Base-by-base conservation (phyloP, 2,113 vertebrate species). In the Tachysurus vachellii region DNA sequence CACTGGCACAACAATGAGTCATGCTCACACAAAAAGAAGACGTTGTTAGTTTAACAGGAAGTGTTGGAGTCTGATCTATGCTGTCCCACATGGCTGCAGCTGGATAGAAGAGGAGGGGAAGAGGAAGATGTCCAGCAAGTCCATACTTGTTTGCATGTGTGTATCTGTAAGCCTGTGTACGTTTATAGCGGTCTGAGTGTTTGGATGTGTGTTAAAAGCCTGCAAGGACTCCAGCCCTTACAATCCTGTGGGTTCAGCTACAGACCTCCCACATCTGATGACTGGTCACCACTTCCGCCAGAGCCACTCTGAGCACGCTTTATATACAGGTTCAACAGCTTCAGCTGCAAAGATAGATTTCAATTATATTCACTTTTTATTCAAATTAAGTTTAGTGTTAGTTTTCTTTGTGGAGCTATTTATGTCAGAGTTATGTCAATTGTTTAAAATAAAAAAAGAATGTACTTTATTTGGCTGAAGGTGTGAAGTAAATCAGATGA, bases 321-420 rank as follows among this genome's bases (percentile, higher is more conserved):
- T 95, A 99, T 99, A 94, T 99, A 99, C 81, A 99, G 95, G 91
- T 99, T 99, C 94, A 99, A 90, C 92, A 99, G 95, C 94, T 99
- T 99, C 95, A 99, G 96, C 98, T 99, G 93, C 68, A 70, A 75
- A 89, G 44, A 89, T 5, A 80, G 31, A 91, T 54, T 77, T 79
- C 53, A 9, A 9, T 50, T 9, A 50, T 50, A 50, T 50, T 9
- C 47, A 36, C 36, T 36, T 36, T 36, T 36, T 36, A 28, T 56
- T 56, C n/a, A 31, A 17, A 59, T 42, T 36, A 0, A 57, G 26
- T 54, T 77, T 53, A 87, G 56, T 85, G 44, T 68, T 17, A 21
- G 42, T 47, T 71, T 42, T 21, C 42, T 42, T 71, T 21, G 6
- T 68, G 64, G 2, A 70, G 16, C 36, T 21, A 10, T 47, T 75